A percentile compares a stretch with the other conserved stretches of the same genome.
These are phyloP conservation scores for Diadema setosum DNA, from an alignment of 35 echinoderm and acorn worm species.

Conservation along the genomic window DNA sequence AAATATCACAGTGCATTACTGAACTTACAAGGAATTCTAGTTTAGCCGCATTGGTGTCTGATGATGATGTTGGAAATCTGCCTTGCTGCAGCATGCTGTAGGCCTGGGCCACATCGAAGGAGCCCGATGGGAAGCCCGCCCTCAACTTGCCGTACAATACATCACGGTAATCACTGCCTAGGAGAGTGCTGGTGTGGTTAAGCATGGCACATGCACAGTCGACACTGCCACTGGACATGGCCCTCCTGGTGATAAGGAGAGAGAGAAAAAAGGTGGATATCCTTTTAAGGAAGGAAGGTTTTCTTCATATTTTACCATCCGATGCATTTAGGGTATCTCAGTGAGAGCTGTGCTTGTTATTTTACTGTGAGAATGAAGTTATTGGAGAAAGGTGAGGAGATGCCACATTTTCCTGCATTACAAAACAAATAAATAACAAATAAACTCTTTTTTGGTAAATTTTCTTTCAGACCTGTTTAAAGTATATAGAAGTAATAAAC, in stretches of 20 bases:
- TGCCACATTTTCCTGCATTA: too few species aligned
- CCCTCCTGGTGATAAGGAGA: slow-evolving; percentile 54
- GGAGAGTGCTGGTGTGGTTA: slow-evolving; percentile 77
- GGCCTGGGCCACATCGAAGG: slow-evolving; percentile 89
- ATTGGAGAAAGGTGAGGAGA: too few species aligned
- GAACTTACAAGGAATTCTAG: slow-evolving; percentile 97
- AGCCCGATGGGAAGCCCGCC: slow-evolving; percentile 91
- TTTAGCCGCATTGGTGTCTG: slow-evolving; percentile 95
- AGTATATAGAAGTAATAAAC: too few species aligned
- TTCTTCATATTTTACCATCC: too few species aligned
- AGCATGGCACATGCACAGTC: slow-evolving; percentile 97
- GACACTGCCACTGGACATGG: slow-evolving; percentile 88
- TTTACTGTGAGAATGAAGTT: too few species aligned
- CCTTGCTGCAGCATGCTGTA: slow-evolving; percentile 98
- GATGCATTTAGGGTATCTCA: too few species aligned
- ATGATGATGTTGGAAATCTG: slow-evolving; percentile 78
- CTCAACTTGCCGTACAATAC: slow-evolving; percentile 72
- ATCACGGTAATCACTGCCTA: slow-evolving; percentile 90
- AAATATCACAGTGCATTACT: too few species aligned
- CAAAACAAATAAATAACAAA: too few species aligned
- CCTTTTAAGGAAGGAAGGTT: too few species aligned
- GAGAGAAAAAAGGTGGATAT: background rate
- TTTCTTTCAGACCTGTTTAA: too few species aligned
- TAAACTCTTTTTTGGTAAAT: too few species aligned
- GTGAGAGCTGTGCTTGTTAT: too few species aligned